These are phyloP conservation scores for Latrodectus geometricus DNA, from an alignment of 1,140 invertebrate genomes.

Conservation along the genomic window DNA sequence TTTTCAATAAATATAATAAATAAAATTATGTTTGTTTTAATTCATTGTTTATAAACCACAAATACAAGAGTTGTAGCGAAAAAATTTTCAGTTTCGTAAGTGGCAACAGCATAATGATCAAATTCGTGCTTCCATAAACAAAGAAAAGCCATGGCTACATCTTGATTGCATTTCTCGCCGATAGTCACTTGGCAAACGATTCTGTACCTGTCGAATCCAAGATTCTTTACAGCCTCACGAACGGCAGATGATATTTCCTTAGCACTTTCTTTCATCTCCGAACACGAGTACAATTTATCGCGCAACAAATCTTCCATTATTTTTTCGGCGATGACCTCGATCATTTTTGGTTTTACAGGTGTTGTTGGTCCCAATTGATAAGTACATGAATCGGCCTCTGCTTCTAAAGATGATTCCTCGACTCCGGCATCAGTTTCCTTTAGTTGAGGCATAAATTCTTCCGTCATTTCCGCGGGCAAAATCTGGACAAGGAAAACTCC, in stretches of 20 bases:
- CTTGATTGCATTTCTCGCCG: slow-evolving; percentile 41
- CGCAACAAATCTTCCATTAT: not conserved
- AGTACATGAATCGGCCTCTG: not conserved
- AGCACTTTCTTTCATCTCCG: slow-evolving; percentile 1
- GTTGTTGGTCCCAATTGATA: slow-evolving; percentile 20
- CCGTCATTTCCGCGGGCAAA: slow-evolving; percentile 6
- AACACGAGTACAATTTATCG: slow-evolving; percentile 7
- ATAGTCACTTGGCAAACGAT: slow-evolving; percentile 44
- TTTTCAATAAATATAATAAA: no score
- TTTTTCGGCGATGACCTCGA: not conserved
- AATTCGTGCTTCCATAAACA: slow-evolving; percentile 52
- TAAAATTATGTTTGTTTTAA: not conserved
- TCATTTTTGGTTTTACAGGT: not conserved
- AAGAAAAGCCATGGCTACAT: slow-evolving; percentile 31
- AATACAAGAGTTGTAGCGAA: slow-evolving; percentile 41
- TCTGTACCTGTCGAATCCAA: slow-evolving; percentile 28
- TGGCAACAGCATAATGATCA: slow-evolving; percentile 43
- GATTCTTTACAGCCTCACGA: slow-evolving; percentile 7
- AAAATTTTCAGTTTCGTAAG: not conserved
- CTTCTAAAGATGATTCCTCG: not conserved
- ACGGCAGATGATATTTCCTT: slow-evolving; percentile 5
- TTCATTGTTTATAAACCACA: slow-evolving; percentile 42
- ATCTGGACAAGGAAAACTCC: slow-evolving; percentile 40
- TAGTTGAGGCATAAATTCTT: not conserved
- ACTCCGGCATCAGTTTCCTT: not conserved